Conservation (phyloP, 2,113 vertebrate species). For the Peucedramus taeniatus region DNA sequence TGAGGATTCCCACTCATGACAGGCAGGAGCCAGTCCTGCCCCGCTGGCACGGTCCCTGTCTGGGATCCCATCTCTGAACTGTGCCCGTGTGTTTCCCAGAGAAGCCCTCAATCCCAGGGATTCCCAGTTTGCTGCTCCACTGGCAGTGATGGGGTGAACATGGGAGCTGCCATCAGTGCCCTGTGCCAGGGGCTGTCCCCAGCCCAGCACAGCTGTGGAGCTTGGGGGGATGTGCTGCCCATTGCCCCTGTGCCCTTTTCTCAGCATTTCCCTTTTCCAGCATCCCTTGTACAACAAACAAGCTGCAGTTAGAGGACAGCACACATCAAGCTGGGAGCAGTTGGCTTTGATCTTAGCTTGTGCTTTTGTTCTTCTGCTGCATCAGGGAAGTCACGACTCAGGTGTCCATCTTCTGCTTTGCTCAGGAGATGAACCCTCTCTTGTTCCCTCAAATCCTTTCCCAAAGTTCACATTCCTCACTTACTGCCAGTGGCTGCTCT, state of each 20-base stretch:
- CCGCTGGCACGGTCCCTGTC: fast-evolving
- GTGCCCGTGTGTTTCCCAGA: fast-evolving
- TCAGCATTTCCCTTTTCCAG: neutral
- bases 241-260: fast-evolving
- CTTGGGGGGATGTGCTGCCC: fast-evolving
- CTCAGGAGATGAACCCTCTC: neutral
- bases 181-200: neutral
- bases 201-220: neutral
- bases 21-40: neutral
- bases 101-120: neutral
- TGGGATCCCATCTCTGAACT: neutral
- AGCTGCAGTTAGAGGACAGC: neutral
- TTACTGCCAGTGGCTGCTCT: neutral
- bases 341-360: neutral
- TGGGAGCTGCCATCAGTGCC: fast-evolving
- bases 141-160: neutral
- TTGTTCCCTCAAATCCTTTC: neutral
- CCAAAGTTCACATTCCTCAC: neutral
- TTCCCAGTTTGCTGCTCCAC: neutral
- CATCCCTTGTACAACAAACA: neutral
- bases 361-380: neutral
- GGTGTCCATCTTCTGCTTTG: neutral
- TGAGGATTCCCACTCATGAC: neutral
- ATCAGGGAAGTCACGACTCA: neutral
- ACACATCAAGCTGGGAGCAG: neutral